Conservation (phyloP, 2,113 vertebrate species). For the Pluvianellus socialis region DNA sequence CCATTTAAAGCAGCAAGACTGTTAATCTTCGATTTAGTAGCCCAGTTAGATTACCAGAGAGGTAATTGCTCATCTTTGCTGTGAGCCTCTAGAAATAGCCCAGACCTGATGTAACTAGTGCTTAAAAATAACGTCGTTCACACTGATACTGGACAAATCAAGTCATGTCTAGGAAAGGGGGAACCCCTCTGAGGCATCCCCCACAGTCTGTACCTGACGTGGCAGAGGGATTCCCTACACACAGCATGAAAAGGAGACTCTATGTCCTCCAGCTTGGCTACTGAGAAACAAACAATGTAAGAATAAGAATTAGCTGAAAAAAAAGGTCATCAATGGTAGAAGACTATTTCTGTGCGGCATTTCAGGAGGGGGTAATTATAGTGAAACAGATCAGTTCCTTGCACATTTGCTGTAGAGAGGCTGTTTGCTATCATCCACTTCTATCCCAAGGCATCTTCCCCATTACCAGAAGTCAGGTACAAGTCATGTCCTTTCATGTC, state of each 20-base stretch:
- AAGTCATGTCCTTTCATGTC: not conserved
- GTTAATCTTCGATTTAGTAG: constrained; percentile 42
- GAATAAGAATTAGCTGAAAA: not conserved
- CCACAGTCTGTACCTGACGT: accelerated
- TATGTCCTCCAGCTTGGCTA: not conserved
- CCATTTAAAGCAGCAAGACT: constrained; percentile 8
- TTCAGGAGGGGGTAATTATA: not conserved
- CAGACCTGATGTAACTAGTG: not conserved
- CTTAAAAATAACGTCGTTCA: constrained; percentile 46
- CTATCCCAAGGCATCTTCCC: not conserved
- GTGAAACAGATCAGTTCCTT: not conserved
- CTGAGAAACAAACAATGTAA: not conserved
- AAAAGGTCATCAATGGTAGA: not conserved
- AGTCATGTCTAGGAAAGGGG: not conserved
- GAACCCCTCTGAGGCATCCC: not conserved
- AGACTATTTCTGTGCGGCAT: not conserved
- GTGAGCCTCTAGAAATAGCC: constrained; percentile 37
- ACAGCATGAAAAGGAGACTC: not conserved
- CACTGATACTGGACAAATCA: not conserved
- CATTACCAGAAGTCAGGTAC: not conserved
- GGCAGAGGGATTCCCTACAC: not conserved
- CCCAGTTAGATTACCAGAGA: constrained; percentile 26
- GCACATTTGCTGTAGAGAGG: not conserved
- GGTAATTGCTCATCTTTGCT: constrained; percentile 23
- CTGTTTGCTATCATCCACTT: not conserved